Evolutionary conservation across 2,888 invertebrate species (phyloP).

Genomic region (Tiliacea aurago): DNA sequence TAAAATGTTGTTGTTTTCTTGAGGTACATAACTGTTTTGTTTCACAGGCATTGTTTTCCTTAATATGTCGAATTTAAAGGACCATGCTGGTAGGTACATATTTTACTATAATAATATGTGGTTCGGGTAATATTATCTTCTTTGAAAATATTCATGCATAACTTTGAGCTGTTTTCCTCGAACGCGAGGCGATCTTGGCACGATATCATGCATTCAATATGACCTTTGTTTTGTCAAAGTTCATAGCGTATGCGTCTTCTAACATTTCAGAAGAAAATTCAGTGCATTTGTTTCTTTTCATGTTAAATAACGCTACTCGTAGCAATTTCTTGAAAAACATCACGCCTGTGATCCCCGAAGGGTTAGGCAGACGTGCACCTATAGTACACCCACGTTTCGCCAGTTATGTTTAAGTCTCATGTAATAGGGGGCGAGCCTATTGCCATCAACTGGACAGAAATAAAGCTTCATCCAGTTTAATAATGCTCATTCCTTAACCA

Average conservation of each 20-base stretch:
- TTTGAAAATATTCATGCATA: slow-evolving; percentile 33
- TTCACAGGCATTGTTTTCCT: background rate
- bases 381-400: too few relatives aligned
- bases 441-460: too few relatives aligned
- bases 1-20: background rate
- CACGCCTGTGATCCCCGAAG: too few relatives aligned
- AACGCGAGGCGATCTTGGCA: slow-evolving; percentile 65
- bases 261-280: slow-evolving; percentile 8
- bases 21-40: background rate
- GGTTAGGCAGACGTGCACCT: too few relatives aligned
- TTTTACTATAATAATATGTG: background rate
- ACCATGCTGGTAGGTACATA: background rate
- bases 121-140: background rate
- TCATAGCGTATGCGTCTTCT: slow-evolving; percentile 22
- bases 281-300: background rate
- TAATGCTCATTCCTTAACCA: background rate
- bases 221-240: slow-evolving; percentile 34
- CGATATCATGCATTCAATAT: slow-evolving; percentile 55
- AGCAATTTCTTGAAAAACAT: background rate
- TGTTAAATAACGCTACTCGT: background rate
- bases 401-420: too few relatives aligned
- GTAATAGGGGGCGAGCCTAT: too few relatives aligned
- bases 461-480: background rate
- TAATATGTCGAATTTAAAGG: background rate
- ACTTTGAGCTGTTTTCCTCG: slow-evolving; percentile 3